Evolutionary conservation across 2,113 vertebrate genomes (phyloP).

Genomic region (Taurulus bubalis): DNA sequence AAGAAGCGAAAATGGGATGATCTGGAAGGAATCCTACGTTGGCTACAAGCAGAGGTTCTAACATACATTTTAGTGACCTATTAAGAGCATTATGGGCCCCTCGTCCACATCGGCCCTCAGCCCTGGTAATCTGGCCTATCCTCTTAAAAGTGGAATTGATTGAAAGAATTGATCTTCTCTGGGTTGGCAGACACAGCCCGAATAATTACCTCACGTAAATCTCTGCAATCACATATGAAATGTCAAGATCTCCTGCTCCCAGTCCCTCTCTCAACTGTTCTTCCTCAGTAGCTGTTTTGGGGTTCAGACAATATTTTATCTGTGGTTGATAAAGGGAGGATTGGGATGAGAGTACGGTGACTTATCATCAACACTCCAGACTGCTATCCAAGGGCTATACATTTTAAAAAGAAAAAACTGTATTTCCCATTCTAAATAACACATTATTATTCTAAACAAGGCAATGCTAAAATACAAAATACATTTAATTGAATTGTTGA

Average conservation of each 20-base stretch:
- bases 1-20: constrained; percentile 13
- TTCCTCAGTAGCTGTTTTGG: constrained; percentile 38
- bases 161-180: constrained; percentile 84
- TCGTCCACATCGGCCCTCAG: constrained; percentile 69
- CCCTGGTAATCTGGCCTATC: constrained; percentile 81
- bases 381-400: background rate
- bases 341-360: constrained; percentile 27
- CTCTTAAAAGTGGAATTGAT: constrained; percentile 86
- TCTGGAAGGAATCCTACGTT: constrained; percentile 67
- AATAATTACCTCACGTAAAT: constrained; percentile 85
- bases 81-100: constrained; percentile 82
- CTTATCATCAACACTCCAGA: constrained; percentile 45
- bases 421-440: background rate
- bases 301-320: constrained; percentile 30
- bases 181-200: constrained; percentile 78
- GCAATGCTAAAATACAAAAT: background rate
- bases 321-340: constrained; percentile 38
- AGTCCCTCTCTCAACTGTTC: constrained; percentile 29
- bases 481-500: background rate
- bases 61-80: constrained; percentile 83
- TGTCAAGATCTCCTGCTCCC: constrained; percentile 68
- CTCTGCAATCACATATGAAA: constrained; percentile 81
- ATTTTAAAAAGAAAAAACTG: constrained; percentile 5
- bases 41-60: constrained; percentile 72
- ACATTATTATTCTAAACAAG: background rate